Evolutionary conservation across 2,113 vertebrate species (phyloP), one percentile per base, ranked within the genome.

Genomic region (Oxygymnocypris stewartii): DNA sequence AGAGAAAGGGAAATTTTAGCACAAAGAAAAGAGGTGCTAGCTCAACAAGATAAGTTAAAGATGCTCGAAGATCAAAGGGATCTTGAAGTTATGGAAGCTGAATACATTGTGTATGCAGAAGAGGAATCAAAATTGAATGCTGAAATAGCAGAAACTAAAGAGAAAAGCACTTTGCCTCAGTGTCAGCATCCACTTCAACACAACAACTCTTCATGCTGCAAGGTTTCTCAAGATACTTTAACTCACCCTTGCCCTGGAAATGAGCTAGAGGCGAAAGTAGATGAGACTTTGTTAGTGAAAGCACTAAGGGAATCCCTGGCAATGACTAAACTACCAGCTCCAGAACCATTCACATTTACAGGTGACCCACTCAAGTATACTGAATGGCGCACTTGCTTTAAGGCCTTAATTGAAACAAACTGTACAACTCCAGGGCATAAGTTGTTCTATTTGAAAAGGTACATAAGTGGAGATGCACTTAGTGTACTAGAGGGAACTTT

Each of bases 41-140:
- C n/a, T 37, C 82, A 88, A 54, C 82, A 88, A 85, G 87, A 88
- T 54, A 88, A n/a, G 67, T 75, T 85, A 49, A 85, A 85, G 82
- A 82, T 61, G 69, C 57, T 88, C 44, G 84, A 88, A 63, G 23
- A 75, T 31, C 87, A 85, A 82, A 75, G 69, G 77, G 87, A 88
- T 51, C 37, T 85, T 63, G 57, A 85, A 61, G 78, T 47, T 37
- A 85, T 88, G 20, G 78, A 82, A 59, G 78, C 87, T 54, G 87
- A 87, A 87, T 84, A 84, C 49, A 84, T 77, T 28, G 57, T 76
- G 4, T 88, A 85, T 85, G 87, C 78, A 85, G 84, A 88, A 85
- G 87, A 85, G 47, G 67, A 88, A 79, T 88, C 23, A 35, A 88
- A 73, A 25, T 81, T 85, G n/a, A 85, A 81, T 81, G 51, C 83